Conservation (phyloP, 2,797 vertebrate genomes). For the Pseudochromis fuscus region DNA sequence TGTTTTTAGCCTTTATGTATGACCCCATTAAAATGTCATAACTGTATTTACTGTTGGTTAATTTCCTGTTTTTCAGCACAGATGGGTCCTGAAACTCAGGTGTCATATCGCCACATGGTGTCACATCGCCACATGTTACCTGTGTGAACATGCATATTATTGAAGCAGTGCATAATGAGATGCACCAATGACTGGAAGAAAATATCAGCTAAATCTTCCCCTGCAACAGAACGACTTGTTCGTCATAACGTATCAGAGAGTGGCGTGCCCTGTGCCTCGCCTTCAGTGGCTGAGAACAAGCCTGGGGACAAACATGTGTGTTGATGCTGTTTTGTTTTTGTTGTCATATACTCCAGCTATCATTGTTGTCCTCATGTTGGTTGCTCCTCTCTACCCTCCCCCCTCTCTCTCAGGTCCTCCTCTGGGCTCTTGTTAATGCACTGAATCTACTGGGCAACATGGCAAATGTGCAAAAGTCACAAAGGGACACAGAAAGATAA, state of each 20-base stretch:
- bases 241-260: conserved; percentile 19
- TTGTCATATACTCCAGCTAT: conserved; percentile 35
- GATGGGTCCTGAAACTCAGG: too few relatives aligned
- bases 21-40: too few relatives aligned
- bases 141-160: too few relatives aligned
- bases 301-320: conserved; percentile 35
- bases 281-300: conserved; percentile 42
- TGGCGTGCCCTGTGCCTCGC: conserved; percentile 18
- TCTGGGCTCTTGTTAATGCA: conserved; percentile 56
- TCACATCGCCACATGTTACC: too few relatives aligned
- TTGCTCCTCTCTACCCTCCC: background rate
- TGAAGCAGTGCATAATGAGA: too few relatives aligned
- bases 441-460: conserved; percentile 50
- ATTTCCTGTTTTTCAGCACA: too few relatives aligned
- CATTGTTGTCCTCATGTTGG: conserved; percentile 38
- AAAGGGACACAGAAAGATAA: conserved; percentile 40
- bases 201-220: conserved; percentile 10
- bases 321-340: conserved; percentile 28
- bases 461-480: conserved; percentile 61
- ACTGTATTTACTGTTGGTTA: too few relatives aligned
- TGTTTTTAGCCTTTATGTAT: too few relatives aligned
- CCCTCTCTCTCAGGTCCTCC: conserved; percentile 27
- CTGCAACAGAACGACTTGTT: conserved; percentile 6
- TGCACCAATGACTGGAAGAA: background rate
- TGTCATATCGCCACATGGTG: too few relatives aligned